Percentiles rank a stretch among this genome's conserved stretches.
phyloP scores from a whole-genome alignment of 2,888 invertebrate species.

The Falcaria lacertinaria region DNA sequence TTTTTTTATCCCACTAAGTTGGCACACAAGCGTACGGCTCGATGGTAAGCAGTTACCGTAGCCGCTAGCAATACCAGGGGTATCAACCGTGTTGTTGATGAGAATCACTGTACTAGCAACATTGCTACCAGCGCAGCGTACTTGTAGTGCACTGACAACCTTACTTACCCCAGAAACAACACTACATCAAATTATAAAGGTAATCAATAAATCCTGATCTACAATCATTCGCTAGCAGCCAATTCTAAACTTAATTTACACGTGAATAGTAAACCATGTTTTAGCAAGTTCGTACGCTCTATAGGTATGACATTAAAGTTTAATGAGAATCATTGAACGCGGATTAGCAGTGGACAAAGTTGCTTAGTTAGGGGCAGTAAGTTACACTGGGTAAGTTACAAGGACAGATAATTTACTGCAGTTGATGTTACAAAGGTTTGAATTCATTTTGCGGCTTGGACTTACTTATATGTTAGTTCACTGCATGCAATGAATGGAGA shows the following conservation, averaged over 20 bases:
- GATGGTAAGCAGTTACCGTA: no score
- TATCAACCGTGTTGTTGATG: no score
- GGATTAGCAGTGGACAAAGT: conserved; percentile 1
- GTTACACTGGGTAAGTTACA: not conserved
- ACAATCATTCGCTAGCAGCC: not conserved
- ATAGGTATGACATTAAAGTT: conserved; percentile 30
- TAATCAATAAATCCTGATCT: no score
- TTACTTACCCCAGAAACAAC: no score
- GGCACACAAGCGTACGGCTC: no score
- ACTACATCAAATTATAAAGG: no score
- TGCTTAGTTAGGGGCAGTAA: not conserved
- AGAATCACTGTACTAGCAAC: no score
- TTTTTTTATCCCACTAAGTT: no score
- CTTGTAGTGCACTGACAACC: no score
- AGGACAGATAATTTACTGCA: not conserved
- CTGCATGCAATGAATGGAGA: not conserved
- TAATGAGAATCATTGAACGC: conserved; percentile 30
- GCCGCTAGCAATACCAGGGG: no score
- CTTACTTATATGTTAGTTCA: not conserved
- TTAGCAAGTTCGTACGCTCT: conserved; percentile 1
- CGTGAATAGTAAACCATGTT: not conserved
- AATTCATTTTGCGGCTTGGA: not conserved
- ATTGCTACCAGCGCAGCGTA: no score
- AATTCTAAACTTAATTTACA: conserved; percentile 1
- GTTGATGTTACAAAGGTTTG: not conserved